phyloP scores from a whole-genome alignment of 2,888 invertebrate genomes.

The Tillus elongatus region DNA sequence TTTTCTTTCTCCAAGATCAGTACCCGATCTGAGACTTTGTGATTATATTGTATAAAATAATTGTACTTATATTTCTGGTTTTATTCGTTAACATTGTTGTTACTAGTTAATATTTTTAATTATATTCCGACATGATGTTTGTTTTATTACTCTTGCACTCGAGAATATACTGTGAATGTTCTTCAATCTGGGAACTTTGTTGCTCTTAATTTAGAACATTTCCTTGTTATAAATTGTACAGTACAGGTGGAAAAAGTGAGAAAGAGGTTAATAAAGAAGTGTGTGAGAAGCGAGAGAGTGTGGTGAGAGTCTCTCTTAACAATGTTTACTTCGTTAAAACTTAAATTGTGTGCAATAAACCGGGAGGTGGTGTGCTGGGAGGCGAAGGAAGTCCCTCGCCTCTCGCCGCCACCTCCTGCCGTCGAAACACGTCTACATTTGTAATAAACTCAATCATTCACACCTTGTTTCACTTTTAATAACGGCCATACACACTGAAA shows the following conservation, averaged over 20 bases:
- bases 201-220: too few relatives aligned
- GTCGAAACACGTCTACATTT: slow-evolving; percentile 29
- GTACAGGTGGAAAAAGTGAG: too few relatives aligned
- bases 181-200: too few relatives aligned
- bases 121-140: slow-evolving; percentile 19
- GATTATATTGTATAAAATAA: slow-evolving; percentile 31
- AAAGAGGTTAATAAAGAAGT: too few relatives aligned
- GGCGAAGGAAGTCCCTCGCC: too few relatives aligned
- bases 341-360: slow-evolving; percentile 37
- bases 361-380: too few relatives aligned
- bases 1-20: too few relatives aligned
- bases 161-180: too few relatives aligned
- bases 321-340: slow-evolving; percentile 36
- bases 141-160: slow-evolving; percentile 19
- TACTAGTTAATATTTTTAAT: slow-evolving; percentile 33
- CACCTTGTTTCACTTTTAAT: slow-evolving; percentile 33
- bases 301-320: too few relatives aligned
- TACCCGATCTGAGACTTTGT: slow-evolving; percentile 26
- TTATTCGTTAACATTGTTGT: slow-evolving; percentile 34
- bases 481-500: slow-evolving; percentile 33
- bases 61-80: slow-evolving; percentile 31
- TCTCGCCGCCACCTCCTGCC: slow-evolving; percentile 28
- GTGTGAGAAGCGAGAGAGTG: too few relatives aligned
- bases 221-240: too few relatives aligned
- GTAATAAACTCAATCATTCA: slow-evolving; percentile 31